phyloP scores from a whole-genome alignment of 2,113 vertebrate species.

The Toxotes chatareus region DNA sequence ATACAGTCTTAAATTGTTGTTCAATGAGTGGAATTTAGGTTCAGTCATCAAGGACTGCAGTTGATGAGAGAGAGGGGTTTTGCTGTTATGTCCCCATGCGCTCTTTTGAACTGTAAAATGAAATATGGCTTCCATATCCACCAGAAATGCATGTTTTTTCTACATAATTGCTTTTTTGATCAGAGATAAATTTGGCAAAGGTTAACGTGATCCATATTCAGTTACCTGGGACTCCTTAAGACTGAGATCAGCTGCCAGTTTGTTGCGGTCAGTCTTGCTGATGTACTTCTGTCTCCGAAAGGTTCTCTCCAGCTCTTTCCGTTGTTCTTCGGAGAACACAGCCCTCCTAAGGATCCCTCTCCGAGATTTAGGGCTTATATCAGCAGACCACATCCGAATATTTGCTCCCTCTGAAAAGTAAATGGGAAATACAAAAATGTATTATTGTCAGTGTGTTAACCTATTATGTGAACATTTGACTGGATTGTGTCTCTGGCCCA shows the following conservation, averaged over 20 bases:
- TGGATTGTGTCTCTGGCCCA: background rate
- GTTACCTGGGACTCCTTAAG: constrained; percentile 97
- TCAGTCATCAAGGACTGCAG: no score
- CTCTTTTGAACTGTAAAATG: no score
- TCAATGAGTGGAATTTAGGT: no score
- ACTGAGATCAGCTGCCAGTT: constrained; percentile 90
- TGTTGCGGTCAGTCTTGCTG: constrained; percentile 96
- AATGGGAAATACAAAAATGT: constrained; percentile 31
- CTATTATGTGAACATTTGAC: no score
- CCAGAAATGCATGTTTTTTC: no score
- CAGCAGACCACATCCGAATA: constrained; percentile 87
- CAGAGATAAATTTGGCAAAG: background rate
- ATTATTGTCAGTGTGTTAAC: background rate
- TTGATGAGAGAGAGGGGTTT: no score
- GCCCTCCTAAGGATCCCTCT: constrained; percentile 95
- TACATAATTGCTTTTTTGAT: background rate
- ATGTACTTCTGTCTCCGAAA: constrained; percentile 98
- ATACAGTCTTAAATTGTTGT: no score
- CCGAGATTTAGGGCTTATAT: constrained; percentile 87
- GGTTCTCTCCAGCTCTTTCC: constrained; percentile 95
- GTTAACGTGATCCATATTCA: fast-evolving
- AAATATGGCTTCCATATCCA: no score
- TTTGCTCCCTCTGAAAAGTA: constrained; percentile 85
- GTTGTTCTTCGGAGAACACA: constrained; percentile 96
- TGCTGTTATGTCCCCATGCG: no score